Percentiles rank a stretch among this genome's conserved stretches.
Evolutionary conservation across 2,113 vertebrate genomes (phyloP).

Genomic region (Puffinus mauretanicus): DNA sequence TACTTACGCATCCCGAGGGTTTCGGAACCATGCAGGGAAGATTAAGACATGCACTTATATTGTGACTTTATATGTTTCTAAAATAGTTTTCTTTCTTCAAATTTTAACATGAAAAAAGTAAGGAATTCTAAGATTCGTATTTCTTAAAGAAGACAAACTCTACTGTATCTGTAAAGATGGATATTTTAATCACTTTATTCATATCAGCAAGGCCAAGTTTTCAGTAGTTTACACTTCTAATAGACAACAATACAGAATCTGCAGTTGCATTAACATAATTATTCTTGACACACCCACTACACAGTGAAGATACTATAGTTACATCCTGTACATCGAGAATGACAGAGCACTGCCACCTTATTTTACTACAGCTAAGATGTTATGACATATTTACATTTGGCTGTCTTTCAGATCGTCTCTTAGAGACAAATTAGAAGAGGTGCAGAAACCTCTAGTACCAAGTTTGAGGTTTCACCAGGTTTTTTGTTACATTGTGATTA

Average conservation of each 20-base stretch:
- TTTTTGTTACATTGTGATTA: neutral
- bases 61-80: neutral
- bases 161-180: slow-evolving; percentile 28
- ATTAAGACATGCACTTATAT: neutral
- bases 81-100: neutral
- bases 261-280: slow-evolving; percentile 68
- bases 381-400: slow-evolving; percentile 67
- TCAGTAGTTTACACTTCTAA: slow-evolving; percentile 78
- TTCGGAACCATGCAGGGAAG: neutral
- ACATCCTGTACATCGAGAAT: slow-evolving; percentile 59
- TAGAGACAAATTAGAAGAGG: slow-evolving; percentile 65
- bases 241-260: slow-evolving; percentile 81
- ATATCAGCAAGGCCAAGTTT: slow-evolving; percentile 58
- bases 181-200: slow-evolving; percentile 70
- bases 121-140: neutral
- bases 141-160: neutral
- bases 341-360: slow-evolving; percentile 13
- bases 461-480: neutral
- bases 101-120: neutral
- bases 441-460: slow-evolving; percentile 3
- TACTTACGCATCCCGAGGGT: neutral
- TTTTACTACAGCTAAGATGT: slow-evolving; percentile 16
- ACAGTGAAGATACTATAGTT: neutral
- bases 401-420: slow-evolving; percentile 63
- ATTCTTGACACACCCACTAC: slow-evolving; percentile 63